Conservation (phyloP, 2,113 vertebrate genomes). For the Grammomys surdaster region DNA sequence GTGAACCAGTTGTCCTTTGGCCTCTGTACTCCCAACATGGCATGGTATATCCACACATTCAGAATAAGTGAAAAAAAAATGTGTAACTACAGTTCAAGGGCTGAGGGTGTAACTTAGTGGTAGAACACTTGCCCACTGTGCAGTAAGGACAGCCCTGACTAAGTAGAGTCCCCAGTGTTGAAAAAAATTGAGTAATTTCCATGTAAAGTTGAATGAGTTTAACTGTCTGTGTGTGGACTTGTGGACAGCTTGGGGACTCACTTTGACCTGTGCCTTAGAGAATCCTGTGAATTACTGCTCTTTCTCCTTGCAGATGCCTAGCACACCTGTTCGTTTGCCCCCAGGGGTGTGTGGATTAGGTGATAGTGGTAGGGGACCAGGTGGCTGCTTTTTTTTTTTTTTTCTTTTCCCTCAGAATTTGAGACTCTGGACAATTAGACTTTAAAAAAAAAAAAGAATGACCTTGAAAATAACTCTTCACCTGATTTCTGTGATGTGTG, state of each 20-base stretch:
- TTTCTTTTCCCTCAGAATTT: neutral
- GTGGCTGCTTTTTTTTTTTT: neutral
- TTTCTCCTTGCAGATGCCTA: neutral
- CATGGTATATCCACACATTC: neutral
- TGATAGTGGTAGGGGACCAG: neutral
- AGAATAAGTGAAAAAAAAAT: neutral
- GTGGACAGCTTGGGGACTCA: neutral
- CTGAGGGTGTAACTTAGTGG: neutral
- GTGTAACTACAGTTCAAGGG: neutral
- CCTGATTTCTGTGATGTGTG: slow-evolving; percentile 10
- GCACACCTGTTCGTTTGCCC: neutral
- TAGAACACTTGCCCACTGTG: too few relatives aligned
- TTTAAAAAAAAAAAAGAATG: neutral
- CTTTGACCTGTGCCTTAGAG: neutral
- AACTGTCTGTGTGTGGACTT: neutral
- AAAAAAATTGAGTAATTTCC: neutral
- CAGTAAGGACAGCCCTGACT: neutral
- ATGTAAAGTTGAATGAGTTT: neutral
- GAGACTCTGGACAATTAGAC: neutral
- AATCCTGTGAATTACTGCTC: neutral
- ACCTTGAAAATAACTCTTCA: slow-evolving; percentile 11
- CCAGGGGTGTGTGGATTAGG: neutral
- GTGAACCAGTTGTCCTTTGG: too few relatives aligned
- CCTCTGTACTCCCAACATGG: neutral
- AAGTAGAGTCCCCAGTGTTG: neutral